phyloP scores from a whole-genome alignment of 2,113 vertebrate genomes.

The Trichechus manatus region DNA sequence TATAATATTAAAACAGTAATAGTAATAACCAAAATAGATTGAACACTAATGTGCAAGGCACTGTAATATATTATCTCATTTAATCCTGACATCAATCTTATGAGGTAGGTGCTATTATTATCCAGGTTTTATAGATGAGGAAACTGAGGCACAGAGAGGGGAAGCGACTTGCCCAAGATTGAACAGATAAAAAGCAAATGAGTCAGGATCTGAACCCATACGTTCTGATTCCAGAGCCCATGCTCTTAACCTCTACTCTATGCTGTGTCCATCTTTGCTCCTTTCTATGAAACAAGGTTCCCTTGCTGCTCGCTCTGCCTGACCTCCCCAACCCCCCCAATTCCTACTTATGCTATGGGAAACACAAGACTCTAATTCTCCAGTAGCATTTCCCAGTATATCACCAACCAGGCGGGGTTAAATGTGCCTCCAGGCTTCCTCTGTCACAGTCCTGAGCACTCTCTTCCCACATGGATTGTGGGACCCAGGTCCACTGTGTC shows the following conservation, averaged over 20 bases:
- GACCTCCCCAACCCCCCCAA: not conserved
- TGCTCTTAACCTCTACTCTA: not conserved
- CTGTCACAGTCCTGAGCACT: not conserved
- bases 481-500: not conserved
- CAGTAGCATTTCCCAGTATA: not conserved
- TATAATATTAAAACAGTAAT: constrained; percentile 4
- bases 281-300: not conserved
- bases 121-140: not conserved
- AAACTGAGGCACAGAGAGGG: not conserved
- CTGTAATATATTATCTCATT: not conserved
- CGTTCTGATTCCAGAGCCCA: not conserved
- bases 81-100: not conserved
- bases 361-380: not conserved
- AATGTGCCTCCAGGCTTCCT: not conserved
- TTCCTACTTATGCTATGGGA: not conserved
- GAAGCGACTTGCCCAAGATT: not conserved
- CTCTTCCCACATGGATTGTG: not conserved
- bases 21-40: not conserved
- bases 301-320: not conserved
- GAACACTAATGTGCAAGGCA: not conserved
- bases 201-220: not conserved
- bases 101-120: not conserved
- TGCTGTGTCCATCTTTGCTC: not conserved
- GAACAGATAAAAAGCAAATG: not conserved
- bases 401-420: not conserved